A percentile compares a stretch with the other conserved stretches of the same genome.
Evolutionary conservation across 2,888 invertebrate genomes (phyloP).

Genomic region (Cerastoderma edule): DNA sequence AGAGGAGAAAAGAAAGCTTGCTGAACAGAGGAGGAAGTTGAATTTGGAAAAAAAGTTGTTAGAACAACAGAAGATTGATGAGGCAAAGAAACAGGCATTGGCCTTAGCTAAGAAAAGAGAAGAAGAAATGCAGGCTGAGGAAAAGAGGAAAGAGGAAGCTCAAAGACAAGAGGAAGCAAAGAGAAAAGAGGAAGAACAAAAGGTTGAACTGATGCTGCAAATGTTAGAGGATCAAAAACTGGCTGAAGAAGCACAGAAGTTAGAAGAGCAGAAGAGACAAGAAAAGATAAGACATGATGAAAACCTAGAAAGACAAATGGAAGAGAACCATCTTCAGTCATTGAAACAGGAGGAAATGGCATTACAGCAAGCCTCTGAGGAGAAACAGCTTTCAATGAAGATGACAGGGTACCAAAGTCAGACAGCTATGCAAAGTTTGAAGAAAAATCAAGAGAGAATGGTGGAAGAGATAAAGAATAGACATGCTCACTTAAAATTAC

Average conservation of each 20-base stretch:
- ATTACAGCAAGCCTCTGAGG: too few species aligned
- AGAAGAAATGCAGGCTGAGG: conserved; percentile 22
- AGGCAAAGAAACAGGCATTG: background rate
- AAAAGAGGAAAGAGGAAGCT: conserved; percentile 10
- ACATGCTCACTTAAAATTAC: background rate
- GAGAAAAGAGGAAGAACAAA: conserved; percentile 8
- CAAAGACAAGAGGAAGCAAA: background rate
- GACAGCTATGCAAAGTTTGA: background rate
- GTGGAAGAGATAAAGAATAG: background rate
- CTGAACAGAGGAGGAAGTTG: conserved; percentile 6
- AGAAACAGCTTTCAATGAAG: too few species aligned
- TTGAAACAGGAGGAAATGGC: conserved; percentile 8
- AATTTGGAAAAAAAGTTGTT: background rate
- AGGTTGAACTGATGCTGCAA: background rate
- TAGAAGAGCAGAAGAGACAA: background rate
- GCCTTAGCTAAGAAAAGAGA: background rate
- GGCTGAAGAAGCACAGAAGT: background rate
- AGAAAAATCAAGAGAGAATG: background rate
- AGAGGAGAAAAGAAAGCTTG: conserved; percentile 12
- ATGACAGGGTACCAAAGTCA: background rate
- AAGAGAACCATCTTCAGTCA: background rate
- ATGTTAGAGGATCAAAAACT: background rate
- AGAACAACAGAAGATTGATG: conserved; percentile 6
- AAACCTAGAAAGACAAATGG: background rate
- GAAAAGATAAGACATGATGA: background rate